A percentile compares a stretch with the other conserved stretches of the same genome.
These are phyloP conservation scores for Gryllus bimaculatus DNA, from an alignment of 1,140 invertebrate genomes.

Conservation along the genomic window DNA sequence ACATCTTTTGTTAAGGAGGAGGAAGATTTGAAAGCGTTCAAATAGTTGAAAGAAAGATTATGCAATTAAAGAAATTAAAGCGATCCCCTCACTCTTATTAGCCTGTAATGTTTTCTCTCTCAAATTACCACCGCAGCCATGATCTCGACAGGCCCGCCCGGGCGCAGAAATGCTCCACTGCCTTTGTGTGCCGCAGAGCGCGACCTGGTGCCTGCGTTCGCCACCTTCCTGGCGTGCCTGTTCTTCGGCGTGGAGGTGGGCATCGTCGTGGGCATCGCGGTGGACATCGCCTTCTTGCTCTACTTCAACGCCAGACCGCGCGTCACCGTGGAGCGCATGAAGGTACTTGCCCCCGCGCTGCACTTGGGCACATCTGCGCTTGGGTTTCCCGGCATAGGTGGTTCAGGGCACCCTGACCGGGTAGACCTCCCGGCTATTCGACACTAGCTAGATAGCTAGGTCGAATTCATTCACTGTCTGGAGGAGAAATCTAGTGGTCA, in stretches of 20 bases:
- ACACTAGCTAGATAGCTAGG: no score
- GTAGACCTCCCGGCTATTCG: neutral
- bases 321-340: constrained; percentile 43
- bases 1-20: no score
- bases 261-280: constrained; percentile 67
- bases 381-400: neutral
- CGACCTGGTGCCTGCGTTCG: constrained; percentile 62
- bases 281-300: constrained; percentile 68
- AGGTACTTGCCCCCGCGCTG: neutral
- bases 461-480: no score
- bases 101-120: no score
- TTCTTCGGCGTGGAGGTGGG: constrained; percentile 71
- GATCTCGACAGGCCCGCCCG: no score
- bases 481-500: no score
- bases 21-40: no score
- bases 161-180: no score
- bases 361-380: neutral
- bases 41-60: no score
- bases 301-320: constrained; percentile 68
- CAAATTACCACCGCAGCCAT: no score
- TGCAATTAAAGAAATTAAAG: no score
- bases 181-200: constrained; percentile 46
- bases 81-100: no score
- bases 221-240: constrained; percentile 64
- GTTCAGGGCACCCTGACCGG: neutral